Evolutionary conservation across 1,140 invertebrate species (phyloP).

Genomic region (Eufriesea mexicana): DNA sequence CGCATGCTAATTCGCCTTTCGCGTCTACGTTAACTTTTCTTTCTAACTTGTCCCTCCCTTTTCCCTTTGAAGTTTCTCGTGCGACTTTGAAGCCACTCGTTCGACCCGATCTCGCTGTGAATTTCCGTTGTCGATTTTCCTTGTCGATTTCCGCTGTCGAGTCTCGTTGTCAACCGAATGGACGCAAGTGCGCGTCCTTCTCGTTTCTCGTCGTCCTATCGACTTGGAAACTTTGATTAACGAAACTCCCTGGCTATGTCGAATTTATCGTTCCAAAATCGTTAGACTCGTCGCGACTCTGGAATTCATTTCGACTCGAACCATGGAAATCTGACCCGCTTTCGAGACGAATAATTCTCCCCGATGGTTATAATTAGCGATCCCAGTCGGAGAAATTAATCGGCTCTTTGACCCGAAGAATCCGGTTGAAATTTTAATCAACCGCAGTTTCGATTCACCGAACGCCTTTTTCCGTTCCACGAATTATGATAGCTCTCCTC

Average conservation of each 20-base stretch:
- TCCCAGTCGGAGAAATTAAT: background rate
- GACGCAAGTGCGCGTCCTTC: background rate
- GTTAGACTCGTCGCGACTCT: background rate
- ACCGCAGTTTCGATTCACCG: too few species aligned
- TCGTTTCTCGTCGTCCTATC: too few species aligned
- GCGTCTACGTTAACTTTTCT: background rate
- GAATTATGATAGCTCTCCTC: slow-evolving; percentile 11
- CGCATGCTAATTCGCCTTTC: slow-evolving; percentile 12
- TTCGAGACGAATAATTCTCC: background rate
- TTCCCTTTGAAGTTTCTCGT: background rate
- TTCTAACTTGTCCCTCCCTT: background rate
- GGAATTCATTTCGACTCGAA: background rate
- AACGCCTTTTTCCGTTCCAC: background rate
- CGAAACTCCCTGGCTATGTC: background rate
- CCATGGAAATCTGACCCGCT: background rate
- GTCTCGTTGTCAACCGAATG: background rate
- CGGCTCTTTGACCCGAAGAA: background rate
- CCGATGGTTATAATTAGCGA: background rate
- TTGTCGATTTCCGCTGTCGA: background rate
- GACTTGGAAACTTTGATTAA: background rate
- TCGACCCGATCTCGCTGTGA: background rate
- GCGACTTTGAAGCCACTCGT: too few species aligned
- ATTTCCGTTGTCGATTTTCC: too few species aligned
- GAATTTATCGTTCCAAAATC: background rate
- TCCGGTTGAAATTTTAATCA: background rate